These are phyloP conservation scores for Trichoplusia ni DNA, from an alignment of 1,140 invertebrate genomes.

Conservation along the genomic window DNA sequence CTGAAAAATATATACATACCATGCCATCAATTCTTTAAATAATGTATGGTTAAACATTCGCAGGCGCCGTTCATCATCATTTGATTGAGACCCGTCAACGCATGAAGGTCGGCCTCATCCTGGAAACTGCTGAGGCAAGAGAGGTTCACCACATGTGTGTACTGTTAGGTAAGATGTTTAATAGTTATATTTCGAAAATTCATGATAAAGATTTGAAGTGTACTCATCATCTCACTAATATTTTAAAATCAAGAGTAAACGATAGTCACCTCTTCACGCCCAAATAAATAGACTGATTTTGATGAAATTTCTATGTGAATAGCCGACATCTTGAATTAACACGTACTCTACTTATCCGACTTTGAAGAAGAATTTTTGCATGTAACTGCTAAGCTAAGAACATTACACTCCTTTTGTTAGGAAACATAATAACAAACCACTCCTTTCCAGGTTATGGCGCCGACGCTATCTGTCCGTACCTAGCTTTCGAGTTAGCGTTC, in stretches of 20 bases:
- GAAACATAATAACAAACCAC: background rate
- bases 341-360: too few species aligned
- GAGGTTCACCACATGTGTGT: constrained; percentile 99
- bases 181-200: too few species aligned
- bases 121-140: constrained; percentile 96
- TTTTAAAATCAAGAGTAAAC: background rate
- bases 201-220: too few species aligned
- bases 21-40: background rate
- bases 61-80: constrained; percentile 95
- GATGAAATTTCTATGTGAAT: too few species aligned
- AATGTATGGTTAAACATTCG: background rate
- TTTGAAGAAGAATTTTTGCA: background rate
- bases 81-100: constrained; percentile 96
- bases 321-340: too few species aligned
- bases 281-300: too few species aligned
- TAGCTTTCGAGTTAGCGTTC: constrained; percentile 96
- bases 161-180: constrained; percentile 84
- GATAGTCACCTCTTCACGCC: background rate
- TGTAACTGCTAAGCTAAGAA: background rate
- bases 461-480: constrained; percentile 98
- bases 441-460: constrained; percentile 91
- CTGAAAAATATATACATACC: background rate
- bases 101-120: constrained; percentile 97
- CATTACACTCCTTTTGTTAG: too few species aligned
- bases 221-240: background rate